A percentile compares a stretch with the other conserved stretches of the same genome.
phyloP scores from a whole-genome alignment of 2,888 invertebrate genomes.

The Amaurobius ferox region DNA sequence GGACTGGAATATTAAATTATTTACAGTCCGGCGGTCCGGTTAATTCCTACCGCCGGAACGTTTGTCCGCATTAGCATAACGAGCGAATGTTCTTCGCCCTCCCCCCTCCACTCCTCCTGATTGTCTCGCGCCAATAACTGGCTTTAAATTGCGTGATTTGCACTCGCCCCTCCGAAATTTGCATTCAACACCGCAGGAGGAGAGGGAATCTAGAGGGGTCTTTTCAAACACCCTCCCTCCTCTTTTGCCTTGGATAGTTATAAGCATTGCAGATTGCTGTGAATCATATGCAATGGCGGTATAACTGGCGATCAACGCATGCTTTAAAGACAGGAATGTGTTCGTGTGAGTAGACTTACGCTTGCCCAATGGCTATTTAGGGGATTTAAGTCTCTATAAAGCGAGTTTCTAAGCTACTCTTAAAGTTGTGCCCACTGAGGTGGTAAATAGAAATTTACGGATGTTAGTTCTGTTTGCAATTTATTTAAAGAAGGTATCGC shows the following conservation, averaged over 20 bases:
- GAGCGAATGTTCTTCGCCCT: conserved; percentile 35
- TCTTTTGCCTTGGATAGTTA: conserved; percentile 17
- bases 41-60: conserved; percentile 70
- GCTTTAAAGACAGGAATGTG: conserved; percentile 54
- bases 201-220: neutral
- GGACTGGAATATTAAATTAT: conserved; percentile 70
- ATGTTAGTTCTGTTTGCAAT: neutral
- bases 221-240: conserved; percentile 25
- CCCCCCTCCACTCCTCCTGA: conserved; percentile 32
- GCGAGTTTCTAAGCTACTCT: neutral
- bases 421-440: neutral
- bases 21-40: conserved; percentile 71
- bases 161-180: conserved; percentile 61
- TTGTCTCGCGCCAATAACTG: conserved; percentile 71
- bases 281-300: conserved; percentile 63
- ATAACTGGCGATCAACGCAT: conserved; percentile 44
- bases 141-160: conserved; percentile 71
- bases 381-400: conserved; percentile 6
- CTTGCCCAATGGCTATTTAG: conserved; percentile 16
- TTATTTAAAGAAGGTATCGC: neutral
- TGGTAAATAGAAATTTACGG: conserved; percentile 18
- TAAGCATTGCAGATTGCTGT: conserved; percentile 35
- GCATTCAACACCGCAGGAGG: conserved; percentile 53
- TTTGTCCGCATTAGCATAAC: conserved; percentile 72
- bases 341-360: conserved; percentile 3